Percentiles rank a stretch among this genome's conserved stretches.
phyloP scores from a whole-genome alignment of 2,113 vertebrate genomes.

The Thalassarche chlororhynchos region DNA sequence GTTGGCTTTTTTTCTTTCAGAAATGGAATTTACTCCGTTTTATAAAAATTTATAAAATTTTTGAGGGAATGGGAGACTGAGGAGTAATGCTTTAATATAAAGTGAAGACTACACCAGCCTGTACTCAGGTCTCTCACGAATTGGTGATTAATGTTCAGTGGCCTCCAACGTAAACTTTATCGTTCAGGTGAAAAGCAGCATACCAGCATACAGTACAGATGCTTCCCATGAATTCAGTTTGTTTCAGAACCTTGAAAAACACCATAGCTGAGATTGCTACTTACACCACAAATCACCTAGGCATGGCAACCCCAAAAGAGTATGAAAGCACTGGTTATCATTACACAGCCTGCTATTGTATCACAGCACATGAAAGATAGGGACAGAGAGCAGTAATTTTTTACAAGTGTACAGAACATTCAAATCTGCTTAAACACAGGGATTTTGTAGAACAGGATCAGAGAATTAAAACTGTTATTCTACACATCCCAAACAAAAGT shows the following conservation, averaged over 20 bases:
- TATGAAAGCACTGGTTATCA: not conserved
- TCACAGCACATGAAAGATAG: not conserved
- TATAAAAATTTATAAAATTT: not conserved
- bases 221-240: not conserved
- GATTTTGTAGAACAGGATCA: not conserved
- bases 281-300: not conserved
- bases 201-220: not conserved
- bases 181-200: not conserved
- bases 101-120: not conserved
- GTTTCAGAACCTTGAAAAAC: not conserved
- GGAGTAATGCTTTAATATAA: not conserved
- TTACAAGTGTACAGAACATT: not conserved
- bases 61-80: not conserved
- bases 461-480: not conserved
- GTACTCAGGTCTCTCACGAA: not conserved
- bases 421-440: not conserved
- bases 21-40: not conserved
- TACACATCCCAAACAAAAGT: conserved; percentile 14
- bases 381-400: not conserved
- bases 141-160: not conserved
- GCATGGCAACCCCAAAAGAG: not conserved
- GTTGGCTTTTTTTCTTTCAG: not conserved
- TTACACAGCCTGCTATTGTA: not conserved
- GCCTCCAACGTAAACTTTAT: not conserved
- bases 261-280: not conserved